A percentile compares a stretch with the other conserved stretches of the same genome.
Evolutionary conservation across 2,888 invertebrate species (phyloP).

Genomic region (Ptychoptera albimana): DNA sequence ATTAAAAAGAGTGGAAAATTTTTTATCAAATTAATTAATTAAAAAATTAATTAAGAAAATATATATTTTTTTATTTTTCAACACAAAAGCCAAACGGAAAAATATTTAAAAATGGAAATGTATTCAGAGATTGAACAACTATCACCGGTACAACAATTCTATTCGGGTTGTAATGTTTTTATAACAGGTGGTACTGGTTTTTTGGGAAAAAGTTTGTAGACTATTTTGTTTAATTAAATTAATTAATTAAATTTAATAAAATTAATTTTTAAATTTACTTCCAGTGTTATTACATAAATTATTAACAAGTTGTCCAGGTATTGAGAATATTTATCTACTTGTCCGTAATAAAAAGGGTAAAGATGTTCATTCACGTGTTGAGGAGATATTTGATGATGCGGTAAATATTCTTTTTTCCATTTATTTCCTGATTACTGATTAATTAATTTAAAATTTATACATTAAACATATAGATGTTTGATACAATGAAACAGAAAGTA

Average conservation of each 20-base stretch:
- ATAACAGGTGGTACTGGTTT: conserved; percentile 44
- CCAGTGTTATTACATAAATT: conserved; percentile 39
- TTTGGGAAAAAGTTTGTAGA: conserved; percentile 21
- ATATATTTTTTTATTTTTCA: too few species aligned
- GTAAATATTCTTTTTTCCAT: conserved; percentile 20
- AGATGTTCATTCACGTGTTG: conserved; percentile 44
- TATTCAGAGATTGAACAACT: conserved; percentile 10
- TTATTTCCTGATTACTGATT: background rate
- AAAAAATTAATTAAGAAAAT: too few species aligned
- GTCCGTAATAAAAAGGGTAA: conserved; percentile 44
- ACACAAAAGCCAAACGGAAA: too few species aligned
- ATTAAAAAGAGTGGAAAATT: too few species aligned
- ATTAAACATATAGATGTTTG: conserved; percentile 38
- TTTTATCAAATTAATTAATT: too few species aligned
- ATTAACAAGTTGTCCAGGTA: conserved; percentile 35
- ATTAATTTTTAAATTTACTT: conserved; percentile 3
- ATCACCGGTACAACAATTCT: conserved; percentile 38
- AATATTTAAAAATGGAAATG: too few species aligned
- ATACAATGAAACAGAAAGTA: conserved; percentile 29
- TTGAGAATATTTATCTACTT: conserved; percentile 36
- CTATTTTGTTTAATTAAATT: background rate
- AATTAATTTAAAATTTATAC: too few species aligned
- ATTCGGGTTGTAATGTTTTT: conserved; percentile 37
- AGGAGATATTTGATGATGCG: conserved; percentile 50
- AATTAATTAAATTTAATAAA: background rate